phyloP scores from a whole-genome alignment of 2,797 vertebrate species.

The Urocyon cinereoargenteus region DNA sequence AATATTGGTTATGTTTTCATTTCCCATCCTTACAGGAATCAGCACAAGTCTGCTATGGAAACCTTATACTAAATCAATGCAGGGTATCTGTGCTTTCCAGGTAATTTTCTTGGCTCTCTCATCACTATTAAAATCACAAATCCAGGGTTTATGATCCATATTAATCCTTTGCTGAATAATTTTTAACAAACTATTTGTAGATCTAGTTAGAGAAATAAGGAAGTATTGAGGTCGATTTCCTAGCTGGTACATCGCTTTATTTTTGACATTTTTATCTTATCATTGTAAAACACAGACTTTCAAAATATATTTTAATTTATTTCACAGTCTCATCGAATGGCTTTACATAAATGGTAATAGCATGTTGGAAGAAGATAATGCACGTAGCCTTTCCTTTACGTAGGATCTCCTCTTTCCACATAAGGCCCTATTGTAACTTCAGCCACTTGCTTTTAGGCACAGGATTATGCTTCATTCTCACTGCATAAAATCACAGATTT shows the following conservation, averaged over 20 bases:
- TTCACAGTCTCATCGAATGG: background rate
- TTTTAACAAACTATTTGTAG: conserved; percentile 81
- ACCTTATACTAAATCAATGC: background rate
- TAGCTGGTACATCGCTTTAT: background rate
- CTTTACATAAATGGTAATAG: background rate
- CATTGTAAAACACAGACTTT: background rate
- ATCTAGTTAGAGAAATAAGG: conserved; percentile 73
- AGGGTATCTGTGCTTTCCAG: conserved; percentile 26
- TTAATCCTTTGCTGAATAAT: conserved; percentile 71
- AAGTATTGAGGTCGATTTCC: background rate
- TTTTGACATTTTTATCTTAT: background rate
- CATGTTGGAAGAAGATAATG: conserved; percentile 49
- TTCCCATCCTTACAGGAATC: background rate
- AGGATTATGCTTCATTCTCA: background rate
- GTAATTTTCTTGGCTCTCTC: conserved; percentile 57
- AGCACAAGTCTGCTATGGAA: background rate
- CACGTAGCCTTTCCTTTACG: background rate
- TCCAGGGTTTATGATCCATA: conserved; percentile 56
- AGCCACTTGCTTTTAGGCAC: background rate
- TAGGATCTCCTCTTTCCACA: background rate
- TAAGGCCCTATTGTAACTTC: background rate
- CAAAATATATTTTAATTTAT: background rate
- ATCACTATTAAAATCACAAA: conserved; percentile 57
- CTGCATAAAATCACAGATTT: background rate
- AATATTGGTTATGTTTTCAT: background rate